Evolutionary conservation across 2,888 invertebrate genomes (phyloP), one percentile per base, ranked within the genome.

Genomic region (Apodemia zela): DNA sequence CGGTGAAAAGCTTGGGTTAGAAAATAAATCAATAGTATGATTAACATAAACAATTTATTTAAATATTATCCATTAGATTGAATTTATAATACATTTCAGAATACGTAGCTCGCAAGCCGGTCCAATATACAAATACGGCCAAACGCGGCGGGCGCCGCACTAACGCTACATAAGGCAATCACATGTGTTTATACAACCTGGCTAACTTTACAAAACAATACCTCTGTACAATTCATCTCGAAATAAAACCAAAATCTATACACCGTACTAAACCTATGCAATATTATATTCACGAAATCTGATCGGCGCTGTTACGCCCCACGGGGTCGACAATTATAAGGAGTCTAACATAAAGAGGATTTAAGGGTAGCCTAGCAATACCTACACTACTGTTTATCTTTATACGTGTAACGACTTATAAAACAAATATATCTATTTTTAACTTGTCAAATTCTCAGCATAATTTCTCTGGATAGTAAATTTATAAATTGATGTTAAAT

Each of bases 41-140:
- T 85, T 79, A 89, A 87, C 88, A 78, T 87, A 87, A 88, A 86
- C 87, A 86, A 80, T 89, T 87, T 88, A 88, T 87, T 88, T 85
- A 83, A 87, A 87, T 87, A 87, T 85, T 76, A 77, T 82, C 78
- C 78, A 80, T 82, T 78, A 73, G 74, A 81, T 81, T 81, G 80
- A 88, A 63, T 57, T 78, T 85, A 87, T 85, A 84, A 84, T 87
- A 89, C 86, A 88, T 78, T 78, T 76, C 73, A 72, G 78, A 83
- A 81, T 79, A 79, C 73, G 75, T 72, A 63, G 74, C 72, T 66
- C 63, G 68, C 61, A 65, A 67, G 67, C 61, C 65, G 66, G 65
- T 61, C 71, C 67, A 73, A 73, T 75, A 77, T 76, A 76, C 79
- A 77, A 71, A 80, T 73, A 77, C 64, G 65, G 64, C 21, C 38